A percentile compares a stretch with the other conserved stretches of the same genome.
phyloP scores from a whole-genome alignment of 2,888 invertebrate species.

The Fragum sueziense region DNA sequence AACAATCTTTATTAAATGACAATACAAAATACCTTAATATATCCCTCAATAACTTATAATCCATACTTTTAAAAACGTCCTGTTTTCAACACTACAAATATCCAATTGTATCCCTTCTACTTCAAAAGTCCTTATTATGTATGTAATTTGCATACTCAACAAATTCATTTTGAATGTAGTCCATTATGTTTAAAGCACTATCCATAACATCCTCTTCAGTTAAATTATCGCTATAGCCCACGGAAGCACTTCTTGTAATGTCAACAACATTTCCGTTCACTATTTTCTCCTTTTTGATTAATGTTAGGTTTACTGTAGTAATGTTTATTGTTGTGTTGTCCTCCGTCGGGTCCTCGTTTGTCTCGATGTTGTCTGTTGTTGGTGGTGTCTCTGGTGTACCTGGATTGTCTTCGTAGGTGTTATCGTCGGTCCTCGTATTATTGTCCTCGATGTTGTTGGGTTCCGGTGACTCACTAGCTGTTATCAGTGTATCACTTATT shows the following conservation, averaged over 20 bases:
- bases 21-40: neutral
- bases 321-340: neutral
- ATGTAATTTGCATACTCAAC: neutral
- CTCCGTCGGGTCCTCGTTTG: neutral
- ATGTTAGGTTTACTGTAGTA: slow-evolving; percentile 10
- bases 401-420: neutral
- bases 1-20: neutral
- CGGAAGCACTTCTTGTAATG: slow-evolving; percentile 1
- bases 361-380: neutral
- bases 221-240: slow-evolving; percentile 13
- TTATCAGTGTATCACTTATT: neutral
- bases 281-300: slow-evolving; percentile 19
- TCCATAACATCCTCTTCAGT: slow-evolving; percentile 5
- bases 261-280: neutral
- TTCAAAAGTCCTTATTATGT: neutral
- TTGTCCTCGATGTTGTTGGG: too few species aligned
- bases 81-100: neutral
- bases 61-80: neutral
- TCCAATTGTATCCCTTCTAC: too few species aligned
- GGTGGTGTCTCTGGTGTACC: neutral
- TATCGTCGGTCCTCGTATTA: neutral
- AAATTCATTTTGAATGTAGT: slow-evolving; percentile 1
- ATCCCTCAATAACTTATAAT: neutral
- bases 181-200: neutral
- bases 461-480: too few species aligned